phyloP scores from a whole-genome alignment of 1,140 invertebrate genomes.

The Calliphora vicina region DNA sequence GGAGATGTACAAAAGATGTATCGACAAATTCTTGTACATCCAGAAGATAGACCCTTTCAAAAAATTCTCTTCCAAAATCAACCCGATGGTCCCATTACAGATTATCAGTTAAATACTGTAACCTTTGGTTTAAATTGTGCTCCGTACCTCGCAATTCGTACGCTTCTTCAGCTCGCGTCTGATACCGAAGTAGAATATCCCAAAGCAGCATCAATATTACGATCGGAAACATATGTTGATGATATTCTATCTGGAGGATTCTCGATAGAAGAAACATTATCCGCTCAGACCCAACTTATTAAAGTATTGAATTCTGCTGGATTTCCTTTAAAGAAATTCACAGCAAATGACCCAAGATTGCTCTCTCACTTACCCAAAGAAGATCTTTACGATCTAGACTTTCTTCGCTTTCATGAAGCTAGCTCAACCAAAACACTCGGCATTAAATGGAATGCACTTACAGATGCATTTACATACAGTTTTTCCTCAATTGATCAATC shows the following conservation, averaged over 20 bases:
- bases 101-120: too few relatives aligned
- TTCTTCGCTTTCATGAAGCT: not conserved
- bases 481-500: not conserved
- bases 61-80: not conserved
- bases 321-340: conserved; percentile 12
- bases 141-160: conserved; percentile 17
- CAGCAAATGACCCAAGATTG: not conserved
- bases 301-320: conserved; percentile 3
- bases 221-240: conserved; percentile 19
- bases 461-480: conserved; percentile 9
- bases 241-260: not conserved
- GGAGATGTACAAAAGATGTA: conserved; percentile 18
- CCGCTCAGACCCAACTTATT: not conserved
- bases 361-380: conserved; percentile 15
- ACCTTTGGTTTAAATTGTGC: conserved; percentile 16
- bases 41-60: not conserved
- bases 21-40: conserved; percentile 14
- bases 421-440: conserved; percentile 28
- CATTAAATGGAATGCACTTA: conserved; percentile 25
- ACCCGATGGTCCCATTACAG: not conserved
- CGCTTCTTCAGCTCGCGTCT: conserved; percentile 7
- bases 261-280: not conserved
- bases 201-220: not conserved
- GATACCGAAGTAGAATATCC: not conserved
- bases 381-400: not conserved